Base-by-base conservation (phyloP, 2,888 invertebrate genomes). In the Volucella zonaria region DNA sequence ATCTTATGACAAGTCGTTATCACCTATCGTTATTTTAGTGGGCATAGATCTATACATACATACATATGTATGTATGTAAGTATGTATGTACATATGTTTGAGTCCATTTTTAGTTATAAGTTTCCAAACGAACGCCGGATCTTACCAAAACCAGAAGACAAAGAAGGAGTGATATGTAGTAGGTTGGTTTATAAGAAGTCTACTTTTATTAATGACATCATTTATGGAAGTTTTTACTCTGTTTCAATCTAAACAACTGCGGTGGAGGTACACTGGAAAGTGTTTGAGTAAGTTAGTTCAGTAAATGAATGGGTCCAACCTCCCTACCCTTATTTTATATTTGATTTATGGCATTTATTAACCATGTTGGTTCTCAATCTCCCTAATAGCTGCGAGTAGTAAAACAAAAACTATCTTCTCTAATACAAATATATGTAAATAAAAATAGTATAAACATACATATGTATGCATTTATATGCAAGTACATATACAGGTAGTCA, bases 191-290 rank as follows among this genome's bases (percentile, higher is more conserved):
- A 49, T 58, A 62, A 56, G 73, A 51, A 58, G 11, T 74, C 66
- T 79, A 79, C 74, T 67, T 79, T 73, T 74, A 52, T 75, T 61
- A 75, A 75, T 80, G 80, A 81, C 61, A 81, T 75, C 80, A 81
- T 75, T 58, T 49, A 54, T 62, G 49, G 49, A 75, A 74, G 54
- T 74, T 73, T 79, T 66, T 79, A 18, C 42, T 49, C 40, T 49
- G 40, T 49, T 74, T 58, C 47, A 40, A 12, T 75, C 15, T 14
- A 56, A 49, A 42, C 1, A 31, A 15, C 38, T 18, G 58, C 12
- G 15, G n/a, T 38, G 11, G 51, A 49, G 43, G 61, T 51, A 40
- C n/a, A n/a, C 43, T 59, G 3, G 47, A 31, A 49, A 42, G 59
- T 61, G 59, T 15, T 76, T 67, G 31, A n/a, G 12, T n/a, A 18